Base-by-base conservation (phyloP, 2,888 invertebrate genomes). In the Amphipoea oculea region DNA sequence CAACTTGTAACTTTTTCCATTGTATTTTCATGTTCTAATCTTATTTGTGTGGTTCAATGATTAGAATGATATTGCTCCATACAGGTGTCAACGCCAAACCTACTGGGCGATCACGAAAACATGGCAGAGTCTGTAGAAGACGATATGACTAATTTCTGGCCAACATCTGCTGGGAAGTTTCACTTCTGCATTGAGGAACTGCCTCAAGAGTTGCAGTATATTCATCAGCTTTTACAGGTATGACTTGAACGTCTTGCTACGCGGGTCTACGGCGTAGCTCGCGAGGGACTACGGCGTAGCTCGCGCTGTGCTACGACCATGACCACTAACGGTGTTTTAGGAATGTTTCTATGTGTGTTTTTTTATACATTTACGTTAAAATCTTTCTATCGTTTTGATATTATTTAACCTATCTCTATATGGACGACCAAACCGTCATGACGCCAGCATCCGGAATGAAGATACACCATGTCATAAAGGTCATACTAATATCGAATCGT, bases 161-260 rank as follows among this genome's bases (percentile, higher is more conserved):
- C 99, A 83, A 99, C 99, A 0, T 98, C 99, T 0, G 98, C 99
- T 65, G 99, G 99, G 48, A 99, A 99, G 93, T 99, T 99, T 94
- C 98, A 98, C 93, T 99, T 99, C 96, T 98, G 98, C 72, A 97
- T 99, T 76, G 99, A 99, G 70, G 98, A 99, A 91, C 96, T 99
- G 84, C 99, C 99, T 0, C 98, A 99, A 87, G 98, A 99, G 85
- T 96, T 99, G 86, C 99, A 99, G 95, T 98, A 99, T 85, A 99
- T 99, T 85, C 98, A 99, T 94, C 98, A 99, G 92, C 96, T 99
- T 48, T 95, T 99, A 54, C 98, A 98, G 97, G 98, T 98, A 66
- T 42, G 51, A 12, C n/a, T 77, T 29, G 17, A 48, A 48, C 5
- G 20, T 6, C 14, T 48, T 2, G 67, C 45, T 40, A 62, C 77